phyloP scores from a whole-genome alignment of 2,888 invertebrate genomes.

The Macrophya alboannulata region DNA sequence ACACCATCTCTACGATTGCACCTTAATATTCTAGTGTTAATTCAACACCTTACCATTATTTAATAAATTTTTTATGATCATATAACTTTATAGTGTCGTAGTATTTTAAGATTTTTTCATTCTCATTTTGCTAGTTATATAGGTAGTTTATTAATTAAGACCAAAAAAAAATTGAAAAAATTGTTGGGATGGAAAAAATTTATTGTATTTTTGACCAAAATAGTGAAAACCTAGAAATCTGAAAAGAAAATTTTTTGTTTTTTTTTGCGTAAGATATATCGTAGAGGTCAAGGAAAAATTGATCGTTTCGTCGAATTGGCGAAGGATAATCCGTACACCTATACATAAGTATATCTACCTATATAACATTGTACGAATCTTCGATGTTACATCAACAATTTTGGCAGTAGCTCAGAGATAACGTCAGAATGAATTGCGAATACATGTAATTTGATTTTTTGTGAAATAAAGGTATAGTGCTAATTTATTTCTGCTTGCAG shows the following conservation, averaged over 20 bases:
- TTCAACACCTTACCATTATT: conserved; percentile 1
- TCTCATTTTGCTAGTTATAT: neutral
- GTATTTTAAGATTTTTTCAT: neutral
- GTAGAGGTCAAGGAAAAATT: no score
- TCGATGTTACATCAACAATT: neutral
- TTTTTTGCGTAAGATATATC: no score
- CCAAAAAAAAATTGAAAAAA: no score
- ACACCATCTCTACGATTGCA: neutral
- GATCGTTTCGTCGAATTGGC: no score
- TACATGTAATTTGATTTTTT: neutral
- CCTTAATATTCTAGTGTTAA: neutral
- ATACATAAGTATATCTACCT: no score
- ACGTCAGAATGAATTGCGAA: neutral
- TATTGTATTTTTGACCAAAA: neutral
- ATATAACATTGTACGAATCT: neutral
- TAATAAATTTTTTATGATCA: neutral
- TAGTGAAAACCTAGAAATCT: neutral
- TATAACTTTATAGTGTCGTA: neutral
- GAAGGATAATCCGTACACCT: no score
- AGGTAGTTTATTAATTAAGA: neutral
- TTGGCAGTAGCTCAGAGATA: neutral
- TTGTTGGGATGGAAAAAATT: neutral
- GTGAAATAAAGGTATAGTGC: neutral
- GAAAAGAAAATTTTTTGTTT: neutral
- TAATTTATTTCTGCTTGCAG: neutral